These are phyloP conservation scores for Crypturellus undulatus DNA, from an alignment of 2,113 vertebrate genomes.

Conservation along the genomic window DNA sequence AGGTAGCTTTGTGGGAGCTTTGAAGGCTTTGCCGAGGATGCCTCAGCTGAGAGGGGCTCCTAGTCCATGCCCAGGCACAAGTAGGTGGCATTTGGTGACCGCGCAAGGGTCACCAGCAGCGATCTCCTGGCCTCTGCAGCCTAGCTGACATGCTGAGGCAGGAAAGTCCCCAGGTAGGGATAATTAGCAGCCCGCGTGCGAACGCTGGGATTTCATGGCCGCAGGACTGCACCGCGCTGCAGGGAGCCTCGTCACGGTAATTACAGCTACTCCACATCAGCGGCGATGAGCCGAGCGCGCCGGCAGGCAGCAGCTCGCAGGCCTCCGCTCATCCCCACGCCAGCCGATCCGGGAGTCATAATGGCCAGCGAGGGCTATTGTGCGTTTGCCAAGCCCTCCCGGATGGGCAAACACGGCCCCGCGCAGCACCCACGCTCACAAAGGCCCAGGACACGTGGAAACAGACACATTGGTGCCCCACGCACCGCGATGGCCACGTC, in stretches of 20 bases:
- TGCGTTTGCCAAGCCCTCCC: neutral
- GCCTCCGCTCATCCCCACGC: neutral
- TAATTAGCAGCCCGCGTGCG: neutral
- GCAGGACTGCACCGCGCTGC: neutral
- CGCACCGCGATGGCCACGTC: neutral
- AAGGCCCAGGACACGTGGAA: neutral
- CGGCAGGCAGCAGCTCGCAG: neutral
- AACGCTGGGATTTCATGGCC: neutral
- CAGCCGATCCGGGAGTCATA: neutral
- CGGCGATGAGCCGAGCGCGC: neutral
- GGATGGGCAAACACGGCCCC: neutral
- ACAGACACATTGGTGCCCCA: neutral
- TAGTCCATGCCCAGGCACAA: neutral
- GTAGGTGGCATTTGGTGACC: neutral
- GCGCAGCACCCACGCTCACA: too few relatives aligned
- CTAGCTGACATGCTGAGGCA: neutral
- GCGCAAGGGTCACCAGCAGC: neutral
- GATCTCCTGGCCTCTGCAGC: accelerated
- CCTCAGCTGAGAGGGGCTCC: neutral
- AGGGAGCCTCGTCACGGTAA: neutral
- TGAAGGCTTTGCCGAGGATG: neutral
- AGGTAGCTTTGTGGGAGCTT: neutral
- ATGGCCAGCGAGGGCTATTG: neutral
- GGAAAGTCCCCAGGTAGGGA: constrained; percentile 5
- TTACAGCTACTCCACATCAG: constrained; percentile 1